These are phyloP conservation scores for Lochmaea crataegi DNA, from an alignment of 2,888 invertebrate species.

Conservation along the genomic window DNA sequence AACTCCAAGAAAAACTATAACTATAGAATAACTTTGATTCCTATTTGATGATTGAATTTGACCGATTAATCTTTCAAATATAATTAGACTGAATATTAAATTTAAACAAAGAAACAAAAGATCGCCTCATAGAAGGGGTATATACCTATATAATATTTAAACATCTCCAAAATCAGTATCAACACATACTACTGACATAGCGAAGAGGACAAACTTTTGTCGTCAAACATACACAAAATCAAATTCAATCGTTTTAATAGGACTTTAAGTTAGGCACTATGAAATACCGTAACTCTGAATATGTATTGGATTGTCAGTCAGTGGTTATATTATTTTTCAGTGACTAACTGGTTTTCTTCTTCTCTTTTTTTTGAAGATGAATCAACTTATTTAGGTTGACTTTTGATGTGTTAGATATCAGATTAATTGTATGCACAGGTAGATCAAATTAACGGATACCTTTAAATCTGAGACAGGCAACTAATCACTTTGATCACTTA, in stretches of 20 bases:
- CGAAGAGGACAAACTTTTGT: conserved; percentile 36
- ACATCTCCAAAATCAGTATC: conserved; percentile 14
- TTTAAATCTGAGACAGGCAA: background rate
- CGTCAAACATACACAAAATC: conserved; percentile 25
- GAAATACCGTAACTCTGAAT: conserved; percentile 45
- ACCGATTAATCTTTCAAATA: conserved; percentile 28
- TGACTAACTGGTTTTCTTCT: conserved; percentile 35
- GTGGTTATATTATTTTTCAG: conserved; percentile 26
- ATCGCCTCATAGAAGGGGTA: conserved; percentile 20
- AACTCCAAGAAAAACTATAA: conserved; percentile 55
- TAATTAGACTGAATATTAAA: conserved; percentile 22
- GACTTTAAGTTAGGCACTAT: conserved; percentile 45
- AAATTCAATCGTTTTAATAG: conserved; percentile 39
- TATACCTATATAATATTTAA: conserved; percentile 21
- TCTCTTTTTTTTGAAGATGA: conserved; percentile 22
- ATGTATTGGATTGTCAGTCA: conserved; percentile 42
- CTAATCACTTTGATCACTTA: background rate
- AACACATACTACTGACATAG: conserved; percentile 24
- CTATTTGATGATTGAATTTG: conserved; percentile 56
- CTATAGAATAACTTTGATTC: conserved; percentile 59
- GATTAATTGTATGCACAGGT: conserved; percentile 11
- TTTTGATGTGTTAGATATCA: conserved; percentile 30
- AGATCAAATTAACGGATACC: conserved; percentile 4
- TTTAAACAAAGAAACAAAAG: conserved; percentile 39
- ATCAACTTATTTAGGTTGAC: conserved; percentile 31